Base-by-base conservation (phyloP, 1,140 invertebrate genomes). In the Helicoverpa armigera region DNA sequence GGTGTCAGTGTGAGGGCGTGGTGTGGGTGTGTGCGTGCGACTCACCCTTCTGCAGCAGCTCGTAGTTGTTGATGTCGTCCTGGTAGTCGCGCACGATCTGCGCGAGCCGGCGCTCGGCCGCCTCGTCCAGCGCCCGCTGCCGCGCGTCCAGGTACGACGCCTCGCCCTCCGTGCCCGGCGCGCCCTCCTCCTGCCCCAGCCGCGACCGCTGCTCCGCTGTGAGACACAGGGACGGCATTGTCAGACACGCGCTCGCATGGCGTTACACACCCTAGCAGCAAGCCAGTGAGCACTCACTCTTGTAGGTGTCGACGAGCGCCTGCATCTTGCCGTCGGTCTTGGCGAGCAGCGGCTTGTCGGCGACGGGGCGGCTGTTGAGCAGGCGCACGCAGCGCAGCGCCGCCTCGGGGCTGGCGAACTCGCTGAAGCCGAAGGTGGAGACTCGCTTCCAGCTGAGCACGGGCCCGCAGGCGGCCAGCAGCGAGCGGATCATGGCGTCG, bases 291-390 rank as follows among this genome's bases (percentile, higher is more conserved):
- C n/a, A 87, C 91, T 94, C 89, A 97, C 97, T 97, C 96, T 98
- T 99, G 91, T 98, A 99, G 82, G 99, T 98, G 94, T 99, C 98
- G 83, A 99, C 96, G 65, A 98, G 96, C 70, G 98, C 97, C 96
- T 99, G 98, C 83, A 99, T 99, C 96, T 99, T 99, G 51, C 98
- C 98, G 95, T 99, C 99, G n/a, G 99, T 98, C 96, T 99, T 99
- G 0, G 99, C 99, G 43, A 99, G 97, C 80, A 99, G 95, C 90
- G 98, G 98, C 93, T 99, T 99, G 54, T 98, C 98, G 60, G 98
- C 98, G 82, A 99, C 97, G 95, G 98, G 97, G 93, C 98, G 97
- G 86, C 99, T 98, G 95, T 99, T 99, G 10, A 99, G 95, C 77
- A 99, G 95, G 73, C 99, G 95, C 76, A 99, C 98, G 85, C 99